phyloP scores from a whole-genome alignment of 2,888 invertebrate species.

The Synanthedon vespiformis region DNA sequence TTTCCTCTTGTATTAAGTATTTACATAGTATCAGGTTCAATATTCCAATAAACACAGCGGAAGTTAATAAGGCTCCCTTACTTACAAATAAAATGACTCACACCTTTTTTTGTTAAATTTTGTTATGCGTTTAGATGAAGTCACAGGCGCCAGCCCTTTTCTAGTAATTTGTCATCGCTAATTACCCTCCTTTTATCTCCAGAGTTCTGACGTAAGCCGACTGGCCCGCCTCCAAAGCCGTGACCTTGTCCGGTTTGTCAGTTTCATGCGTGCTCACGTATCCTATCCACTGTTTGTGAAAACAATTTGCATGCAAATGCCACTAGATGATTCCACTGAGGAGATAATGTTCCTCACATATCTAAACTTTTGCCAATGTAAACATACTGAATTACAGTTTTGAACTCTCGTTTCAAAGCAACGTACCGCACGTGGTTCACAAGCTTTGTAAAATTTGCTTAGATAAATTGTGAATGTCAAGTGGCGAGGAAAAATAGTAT shows the following conservation, averaged over 20 bases:
- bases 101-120: no score
- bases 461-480: no score
- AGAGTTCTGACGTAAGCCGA: slow-evolving; percentile 22
- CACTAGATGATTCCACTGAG: slow-evolving; percentile 21
- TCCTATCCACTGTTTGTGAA: slow-evolving; percentile 36
- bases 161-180: slow-evolving; percentile 21
- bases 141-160: slow-evolving; percentile 24
- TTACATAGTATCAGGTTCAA: no score
- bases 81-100: no score
- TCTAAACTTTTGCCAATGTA: not conserved
- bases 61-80: no score
- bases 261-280: slow-evolving; percentile 37
- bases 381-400: not conserved
- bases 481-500: no score
- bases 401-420: not conserved
- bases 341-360: not conserved
- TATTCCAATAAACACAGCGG: no score
- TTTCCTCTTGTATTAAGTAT: no score
- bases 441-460: no score
- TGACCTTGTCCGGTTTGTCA: slow-evolving; percentile 43
- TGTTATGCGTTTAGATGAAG: not conserved
- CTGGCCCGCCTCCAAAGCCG: slow-evolving; percentile 46
- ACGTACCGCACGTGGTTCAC: no score
- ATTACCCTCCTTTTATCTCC: slow-evolving; percentile 14
- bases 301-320: slow-evolving; percentile 48